phyloP scores from a whole-genome alignment of 1,140 invertebrate species.

The Parasteatoda tepidariorum region DNA sequence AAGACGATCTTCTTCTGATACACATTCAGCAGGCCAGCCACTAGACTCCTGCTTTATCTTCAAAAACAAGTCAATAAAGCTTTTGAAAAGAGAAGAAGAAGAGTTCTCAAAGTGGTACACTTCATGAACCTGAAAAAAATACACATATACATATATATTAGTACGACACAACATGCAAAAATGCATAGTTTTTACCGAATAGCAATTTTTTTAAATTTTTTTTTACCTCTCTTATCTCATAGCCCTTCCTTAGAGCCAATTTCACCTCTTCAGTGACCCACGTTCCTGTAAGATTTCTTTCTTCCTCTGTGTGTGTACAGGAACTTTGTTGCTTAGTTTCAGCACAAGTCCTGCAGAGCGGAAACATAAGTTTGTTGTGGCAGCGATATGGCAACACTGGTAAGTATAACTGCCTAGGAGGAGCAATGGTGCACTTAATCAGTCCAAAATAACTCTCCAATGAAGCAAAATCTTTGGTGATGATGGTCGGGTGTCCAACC shows the following conservation, averaged over 20 bases:
- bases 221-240: not conserved
- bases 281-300: not conserved
- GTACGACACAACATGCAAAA: too few species aligned
- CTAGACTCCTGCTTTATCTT: too few species aligned
- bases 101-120: too few species aligned
- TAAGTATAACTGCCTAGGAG: not conserved
- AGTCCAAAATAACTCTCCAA: constrained; percentile 4
- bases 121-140: too few species aligned
- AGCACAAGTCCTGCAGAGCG: constrained; percentile 13
- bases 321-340: not conserved
- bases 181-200: too few species aligned
- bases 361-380: constrained; percentile 3
- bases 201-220: not conserved
- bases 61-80: too few species aligned
- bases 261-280: constrained; percentile 58
- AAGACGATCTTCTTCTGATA: constrained; percentile 63
- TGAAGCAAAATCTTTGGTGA: not conserved
- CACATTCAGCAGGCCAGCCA: constrained; percentile 63
- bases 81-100: too few species aligned
- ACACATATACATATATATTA: too few species aligned
- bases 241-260: not conserved
- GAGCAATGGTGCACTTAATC: not conserved
- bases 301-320: not conserved
- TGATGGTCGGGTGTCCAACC: not conserved
- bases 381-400: not conserved